Conservation (phyloP, 2,888 invertebrate genomes). For the Calephelis perditalis region DNA sequence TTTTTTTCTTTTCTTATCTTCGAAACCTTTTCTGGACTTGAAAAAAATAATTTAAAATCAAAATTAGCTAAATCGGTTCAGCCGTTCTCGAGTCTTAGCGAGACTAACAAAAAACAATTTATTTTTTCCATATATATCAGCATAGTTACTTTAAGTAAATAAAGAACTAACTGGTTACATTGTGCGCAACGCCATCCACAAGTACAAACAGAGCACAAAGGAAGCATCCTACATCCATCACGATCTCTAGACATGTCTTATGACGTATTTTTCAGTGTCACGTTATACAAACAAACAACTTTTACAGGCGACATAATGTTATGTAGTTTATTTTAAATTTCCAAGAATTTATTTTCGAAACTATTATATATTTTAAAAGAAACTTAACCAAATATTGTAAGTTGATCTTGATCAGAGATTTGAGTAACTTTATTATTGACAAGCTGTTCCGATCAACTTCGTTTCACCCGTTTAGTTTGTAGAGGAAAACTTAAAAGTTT, state of each 20-base stretch:
- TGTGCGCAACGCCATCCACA: constrained; percentile 35
- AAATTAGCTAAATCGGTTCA: too few relatives aligned
- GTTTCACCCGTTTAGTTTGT: too few relatives aligned
- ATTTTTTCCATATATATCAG: background rate
- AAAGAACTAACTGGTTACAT: constrained; percentile 24
- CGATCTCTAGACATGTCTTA: constrained; percentile 41
- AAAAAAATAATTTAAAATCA: too few relatives aligned
- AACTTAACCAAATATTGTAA: too few relatives aligned
- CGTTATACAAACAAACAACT: constrained; percentile 41
- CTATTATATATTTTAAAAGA: background rate
- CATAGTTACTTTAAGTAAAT: constrained; percentile 21
- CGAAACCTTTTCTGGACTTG: too few relatives aligned
- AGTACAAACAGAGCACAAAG: constrained; percentile 36
- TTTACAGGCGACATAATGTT: constrained; percentile 16
- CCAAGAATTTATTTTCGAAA: constrained; percentile 24
- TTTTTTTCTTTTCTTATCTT: too few relatives aligned
- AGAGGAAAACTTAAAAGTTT: too few relatives aligned
- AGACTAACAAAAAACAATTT: too few relatives aligned
- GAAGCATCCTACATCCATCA: constrained; percentile 48
- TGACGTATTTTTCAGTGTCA: constrained; percentile 46
- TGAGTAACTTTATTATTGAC: too few relatives aligned
- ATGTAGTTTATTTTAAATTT: constrained; percentile 23
- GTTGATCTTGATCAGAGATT: too few relatives aligned
- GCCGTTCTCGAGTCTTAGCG: too few relatives aligned
- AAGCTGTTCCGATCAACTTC: too few relatives aligned